Base-by-base conservation (phyloP, 2,888 invertebrate species). In the Anorthoa munda region DNA sequence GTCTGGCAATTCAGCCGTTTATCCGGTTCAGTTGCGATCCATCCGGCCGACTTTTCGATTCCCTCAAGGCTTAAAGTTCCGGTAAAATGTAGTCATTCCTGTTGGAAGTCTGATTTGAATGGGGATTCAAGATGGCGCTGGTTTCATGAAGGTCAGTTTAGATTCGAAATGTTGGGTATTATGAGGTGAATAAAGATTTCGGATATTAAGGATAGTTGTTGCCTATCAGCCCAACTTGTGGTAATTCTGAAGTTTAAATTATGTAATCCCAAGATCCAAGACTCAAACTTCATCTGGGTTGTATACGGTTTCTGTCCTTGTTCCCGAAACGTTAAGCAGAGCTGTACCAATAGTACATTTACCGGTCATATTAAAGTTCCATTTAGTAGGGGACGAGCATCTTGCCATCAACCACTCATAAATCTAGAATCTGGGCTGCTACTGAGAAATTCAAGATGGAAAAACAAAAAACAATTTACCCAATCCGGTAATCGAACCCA, bases 51-150 rank as follows among this genome's bases (percentile, higher is more conserved):
- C 75, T 67, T 86, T 77, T 72, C 12, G 60, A 69, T 73, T 82
- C 77, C 77, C 77, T 51, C 59, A 58, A 65, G 74, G 65, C 58
- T 71, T 23, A 18, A 64, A 76, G 45, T 76, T 77, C 12, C 12
- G 31, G 23, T 55, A 31, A 73, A 86, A 82, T 72, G 70, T 75
- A 71, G 82, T 77, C 58, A 79, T 82, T 77, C 69, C 31, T 51
- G 17, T 64, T 60, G 17, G 15, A 63, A 21, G 55, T 18, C 66
- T 78, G 72, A 78, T 77, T 77, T 81, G 48, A 75, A 74, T 84
- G 60, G 64, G 69, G 77, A 60, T 74, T 13, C 17, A 50, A 59
- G 39, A 23, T 50, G n/a, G 26, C 12, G 45, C 15, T 15, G 50
- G 45, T 13, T 66, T 53, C 9, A 46, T 23, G 12, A 75, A 53